A percentile compares a stretch with the other conserved stretches of the same genome.
These are phyloP conservation scores for Petrocephalus sullivani DNA, from an alignment of 2,797 vertebrate genomes.

Conservation along the genomic window DNA sequence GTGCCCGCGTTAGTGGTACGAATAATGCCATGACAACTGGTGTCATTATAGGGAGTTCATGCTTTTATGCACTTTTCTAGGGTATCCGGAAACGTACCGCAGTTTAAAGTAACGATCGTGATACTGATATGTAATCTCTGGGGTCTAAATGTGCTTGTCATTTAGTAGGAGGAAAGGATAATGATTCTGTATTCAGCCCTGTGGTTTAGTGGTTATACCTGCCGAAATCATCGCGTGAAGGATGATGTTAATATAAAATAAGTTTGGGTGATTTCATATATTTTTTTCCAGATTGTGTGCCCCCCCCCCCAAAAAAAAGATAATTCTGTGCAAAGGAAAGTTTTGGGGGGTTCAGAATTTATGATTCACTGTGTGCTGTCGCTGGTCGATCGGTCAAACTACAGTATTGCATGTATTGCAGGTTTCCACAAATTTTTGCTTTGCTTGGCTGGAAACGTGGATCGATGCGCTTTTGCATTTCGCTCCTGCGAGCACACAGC, in stretches of 20 bases:
- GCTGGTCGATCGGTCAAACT: neutral
- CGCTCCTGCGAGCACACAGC: neutral
- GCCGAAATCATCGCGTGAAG: neutral
- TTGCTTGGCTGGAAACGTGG: neutral
- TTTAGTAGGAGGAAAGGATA: neutral
- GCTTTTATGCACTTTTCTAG: neutral
- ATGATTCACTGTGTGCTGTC: neutral
- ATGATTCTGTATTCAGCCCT: neutral
- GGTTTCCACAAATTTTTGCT: neutral
- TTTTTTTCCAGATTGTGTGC: neutral
- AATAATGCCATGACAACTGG: neutral
- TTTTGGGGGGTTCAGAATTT: neutral
- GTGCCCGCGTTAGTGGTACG: neutral
- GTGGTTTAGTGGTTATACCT: neutral
- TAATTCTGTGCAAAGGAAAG: slow-evolving; percentile 1
- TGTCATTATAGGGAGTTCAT: neutral
- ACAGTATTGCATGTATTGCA: neutral
- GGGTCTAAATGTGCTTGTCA: neutral
- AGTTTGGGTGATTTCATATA: neutral
- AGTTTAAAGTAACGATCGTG: neutral
- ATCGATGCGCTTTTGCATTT: neutral
- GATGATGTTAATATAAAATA: neutral
- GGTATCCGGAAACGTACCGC: neutral
- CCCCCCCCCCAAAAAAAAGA: neutral
- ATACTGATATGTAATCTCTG: neutral